Percentiles rank a stretch among this genome's conserved stretches.
Evolutionary conservation across 2,113 vertebrate species (phyloP).

Genomic region (Myocastor coypus): DNA sequence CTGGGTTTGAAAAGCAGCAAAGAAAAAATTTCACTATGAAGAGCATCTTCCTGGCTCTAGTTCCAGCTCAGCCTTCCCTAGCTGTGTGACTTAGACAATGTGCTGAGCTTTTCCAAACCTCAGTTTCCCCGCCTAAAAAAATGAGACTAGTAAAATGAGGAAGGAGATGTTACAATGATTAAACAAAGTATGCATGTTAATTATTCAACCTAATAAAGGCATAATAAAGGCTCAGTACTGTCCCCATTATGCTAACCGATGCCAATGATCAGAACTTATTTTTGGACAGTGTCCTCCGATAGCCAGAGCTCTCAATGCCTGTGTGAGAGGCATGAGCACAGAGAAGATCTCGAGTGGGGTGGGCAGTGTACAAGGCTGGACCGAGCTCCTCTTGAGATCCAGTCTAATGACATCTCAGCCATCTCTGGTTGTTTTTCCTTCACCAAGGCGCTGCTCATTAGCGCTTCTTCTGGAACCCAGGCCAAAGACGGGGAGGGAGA

Average conservation of each 20-base stretch:
- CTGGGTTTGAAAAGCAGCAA: neutral
- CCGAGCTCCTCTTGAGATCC: neutral
- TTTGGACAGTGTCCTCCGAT: neutral
- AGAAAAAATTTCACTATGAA: neutral
- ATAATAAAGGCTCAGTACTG: neutral
- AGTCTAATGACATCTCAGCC: neutral
- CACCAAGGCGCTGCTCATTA: neutral
- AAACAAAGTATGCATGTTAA: neutral
- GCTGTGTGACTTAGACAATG: neutral
- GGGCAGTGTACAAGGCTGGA: neutral
- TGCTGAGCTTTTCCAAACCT: neutral
- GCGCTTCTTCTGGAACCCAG: neutral
- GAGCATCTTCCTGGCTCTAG: neutral
- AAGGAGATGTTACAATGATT: too few relatives aligned
- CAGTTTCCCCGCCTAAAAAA: neutral
- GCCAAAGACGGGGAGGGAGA: neutral
- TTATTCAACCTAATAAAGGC: neutral
- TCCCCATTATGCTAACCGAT: neutral
- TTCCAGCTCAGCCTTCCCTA: neutral
- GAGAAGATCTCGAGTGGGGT: neutral
- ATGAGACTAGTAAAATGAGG: neutral
- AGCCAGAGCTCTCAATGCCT: too few relatives aligned
- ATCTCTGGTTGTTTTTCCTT: neutral
- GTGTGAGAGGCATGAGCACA: neutral
- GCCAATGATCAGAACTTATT: neutral